Base-by-base conservation (phyloP, 2,888 invertebrate species). In the Yponomeuta malinellus region DNA sequence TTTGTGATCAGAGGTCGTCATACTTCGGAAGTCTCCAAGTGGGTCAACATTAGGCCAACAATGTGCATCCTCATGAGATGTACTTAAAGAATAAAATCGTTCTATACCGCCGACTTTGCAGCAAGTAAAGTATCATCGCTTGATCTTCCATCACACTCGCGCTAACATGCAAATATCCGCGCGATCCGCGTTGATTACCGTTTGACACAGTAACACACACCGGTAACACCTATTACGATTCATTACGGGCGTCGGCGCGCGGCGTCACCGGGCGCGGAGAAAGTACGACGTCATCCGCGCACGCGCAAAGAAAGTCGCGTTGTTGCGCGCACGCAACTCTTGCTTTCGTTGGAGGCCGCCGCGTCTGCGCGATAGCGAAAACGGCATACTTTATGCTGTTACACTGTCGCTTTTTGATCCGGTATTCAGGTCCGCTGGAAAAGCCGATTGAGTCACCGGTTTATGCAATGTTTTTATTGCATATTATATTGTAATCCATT, bases 281-380 rank as follows among this genome's bases (percentile, higher is more conserved):
- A 90, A 91, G 91, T 87, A 77, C 90, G 89, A 90, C 89, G 91
- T 89, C 86, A 84, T 73, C 31, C 15, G 79, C 78, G 85, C 85
- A 84, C 87, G 84, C 83, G 83, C 86, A 83, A 90, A 90, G 90
- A 91, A 90, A 90, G 91, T 86, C 88, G 90, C 89, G 89, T 88
- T 82, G 83, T 87, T 83, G 88, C 84, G 83, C 79, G 73, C 75
- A 78, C 74, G 74, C 78, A 79, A 86, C 88, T 91, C 81, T 91
- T 90, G 85, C 85, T 90, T 91, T 91, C 89, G 84, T 81, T 77
- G 78, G 88, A 85, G 91, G 91, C 81, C 90, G 83, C 78, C 74
- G 76, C 82, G 87, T 90, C 89, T 90, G 88, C 79, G 74, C 84
- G 91, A 91, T 89, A 91, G 91, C 88, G 90, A 90, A 90, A 91